Evolutionary conservation across 2,113 vertebrate genomes (phyloP).

Genomic region (Onychorhynchus coronatus): DNA sequence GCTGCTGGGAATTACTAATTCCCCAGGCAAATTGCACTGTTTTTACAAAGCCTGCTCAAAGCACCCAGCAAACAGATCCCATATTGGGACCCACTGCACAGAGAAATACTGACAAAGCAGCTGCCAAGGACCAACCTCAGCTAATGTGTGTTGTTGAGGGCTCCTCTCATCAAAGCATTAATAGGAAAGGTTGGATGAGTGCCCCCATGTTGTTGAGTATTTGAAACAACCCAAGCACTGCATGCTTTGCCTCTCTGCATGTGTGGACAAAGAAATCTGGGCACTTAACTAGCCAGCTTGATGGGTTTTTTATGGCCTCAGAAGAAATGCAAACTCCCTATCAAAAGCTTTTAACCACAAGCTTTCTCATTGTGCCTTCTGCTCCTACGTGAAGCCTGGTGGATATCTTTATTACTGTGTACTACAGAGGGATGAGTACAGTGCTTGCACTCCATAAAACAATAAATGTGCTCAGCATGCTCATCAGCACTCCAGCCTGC

Average conservation of each 20-base stretch:
- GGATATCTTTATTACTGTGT: not conserved
- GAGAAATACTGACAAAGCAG: not conserved
- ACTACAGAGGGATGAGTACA: not conserved
- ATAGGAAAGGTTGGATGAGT: not conserved
- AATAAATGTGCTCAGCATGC: slow-evolving; percentile 26
- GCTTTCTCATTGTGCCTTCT: not conserved
- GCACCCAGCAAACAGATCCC: not conserved
- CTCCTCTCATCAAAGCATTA: not conserved
- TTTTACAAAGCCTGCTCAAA: not conserved
- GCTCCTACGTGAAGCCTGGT: not conserved
- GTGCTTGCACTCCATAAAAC: not conserved
- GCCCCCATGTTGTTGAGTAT: not conserved
- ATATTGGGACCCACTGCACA: not conserved
- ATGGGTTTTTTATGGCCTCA: not conserved
- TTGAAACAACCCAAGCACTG: not conserved
- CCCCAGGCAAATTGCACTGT: not conserved
- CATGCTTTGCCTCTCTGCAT: not conserved
- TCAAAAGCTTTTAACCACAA: not conserved
- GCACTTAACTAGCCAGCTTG: not conserved
- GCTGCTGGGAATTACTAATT: not conserved
- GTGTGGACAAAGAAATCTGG: not conserved
- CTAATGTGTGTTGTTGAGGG: not conserved
- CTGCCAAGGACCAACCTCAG: not conserved
- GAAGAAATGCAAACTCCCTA: not conserved
- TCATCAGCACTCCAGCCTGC: slow-evolving; percentile 5